These are phyloP conservation scores for Hybognathus amarus DNA, from an alignment of 2,797 vertebrate species.

Conservation along the genomic window DNA sequence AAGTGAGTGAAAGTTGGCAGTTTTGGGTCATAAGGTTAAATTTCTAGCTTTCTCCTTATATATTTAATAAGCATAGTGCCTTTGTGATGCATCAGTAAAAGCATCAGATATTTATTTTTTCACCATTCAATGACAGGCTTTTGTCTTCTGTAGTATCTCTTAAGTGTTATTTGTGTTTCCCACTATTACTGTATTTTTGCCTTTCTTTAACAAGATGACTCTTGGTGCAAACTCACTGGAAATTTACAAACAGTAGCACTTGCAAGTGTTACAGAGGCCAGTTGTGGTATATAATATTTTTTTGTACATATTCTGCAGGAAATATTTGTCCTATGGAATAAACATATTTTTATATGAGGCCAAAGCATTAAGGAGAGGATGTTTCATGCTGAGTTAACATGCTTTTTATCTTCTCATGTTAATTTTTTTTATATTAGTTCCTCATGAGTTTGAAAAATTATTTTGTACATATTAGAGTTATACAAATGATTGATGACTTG, in stretches of 20 bases:
- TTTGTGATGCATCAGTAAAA: conserved; percentile 22
- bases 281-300: conserved; percentile 75
- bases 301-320: conserved; percentile 80
- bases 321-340: conserved; percentile 64
- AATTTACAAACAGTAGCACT: conserved; percentile 61
- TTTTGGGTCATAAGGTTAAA: neutral
- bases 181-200: conserved; percentile 56
- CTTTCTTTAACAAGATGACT: conserved; percentile 50
- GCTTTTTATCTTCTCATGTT: conserved; percentile 61
- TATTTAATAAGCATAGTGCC: conserved; percentile 45
- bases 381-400: conserved; percentile 66
- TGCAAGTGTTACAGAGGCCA: conserved; percentile 65
- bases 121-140: conserved; percentile 19
- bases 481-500: conserved; percentile 70
- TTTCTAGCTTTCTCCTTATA: neutral
- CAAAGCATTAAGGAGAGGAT: conserved; percentile 69
- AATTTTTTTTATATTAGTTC: conserved; percentile 68
- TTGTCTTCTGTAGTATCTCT: conserved; percentile 1
- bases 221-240: conserved; percentile 73
- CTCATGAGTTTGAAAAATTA: conserved; percentile 69
- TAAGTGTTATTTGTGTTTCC: conserved; percentile 10
- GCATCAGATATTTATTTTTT: conserved; percentile 29
- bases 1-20: neutral
- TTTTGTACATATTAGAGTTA: conserved; percentile 70
- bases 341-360: conserved; percentile 76